Conservation (phyloP, 1,140 invertebrate genomes). For the Drosophila watanabei region DNA sequence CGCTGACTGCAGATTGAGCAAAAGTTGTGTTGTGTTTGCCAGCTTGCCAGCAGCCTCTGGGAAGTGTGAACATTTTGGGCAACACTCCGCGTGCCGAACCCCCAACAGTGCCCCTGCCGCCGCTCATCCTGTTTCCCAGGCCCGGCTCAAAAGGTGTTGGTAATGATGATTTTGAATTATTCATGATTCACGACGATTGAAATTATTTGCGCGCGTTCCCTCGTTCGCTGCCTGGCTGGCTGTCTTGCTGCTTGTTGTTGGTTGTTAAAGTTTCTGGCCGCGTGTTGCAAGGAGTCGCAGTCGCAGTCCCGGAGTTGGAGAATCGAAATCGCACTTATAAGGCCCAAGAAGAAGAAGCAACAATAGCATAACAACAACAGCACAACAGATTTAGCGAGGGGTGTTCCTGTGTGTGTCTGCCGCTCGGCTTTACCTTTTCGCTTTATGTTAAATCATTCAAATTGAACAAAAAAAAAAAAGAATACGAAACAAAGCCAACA, state of each 20-base stretch:
- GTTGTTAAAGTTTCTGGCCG: conserved; percentile 77
- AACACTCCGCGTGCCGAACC: conserved; percentile 65
- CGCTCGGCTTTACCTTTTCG: conserved; percentile 61
- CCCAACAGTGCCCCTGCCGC: background rate
- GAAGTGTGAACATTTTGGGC: conserved; percentile 84
- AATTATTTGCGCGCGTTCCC: conserved; percentile 78
- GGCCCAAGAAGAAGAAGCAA: conserved; percentile 61
- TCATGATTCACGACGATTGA: conserved; percentile 84
- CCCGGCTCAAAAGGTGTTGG: conserved; percentile 80
- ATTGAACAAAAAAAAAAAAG: conserved; percentile 74
- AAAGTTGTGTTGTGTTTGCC: conserved; percentile 70
- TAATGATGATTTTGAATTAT: conserved; percentile 84
- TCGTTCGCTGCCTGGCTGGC: background rate
- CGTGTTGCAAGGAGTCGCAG: conserved; percentile 61
- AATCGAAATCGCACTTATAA: conserved; percentile 67
- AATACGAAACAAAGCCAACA: conserved; percentile 58
- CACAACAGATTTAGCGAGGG: conserved; percentile 36
- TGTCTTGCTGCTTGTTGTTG: conserved; percentile 32
- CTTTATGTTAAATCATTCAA: conserved; percentile 84
- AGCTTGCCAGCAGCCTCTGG: conserved; percentile 66
- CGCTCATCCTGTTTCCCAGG: conserved; percentile 45
- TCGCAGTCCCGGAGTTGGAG: conserved; percentile 5
- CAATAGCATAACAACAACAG: conserved; percentile 49
- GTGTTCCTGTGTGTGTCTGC: conserved; percentile 39
- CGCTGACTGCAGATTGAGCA: conserved; percentile 81